Evolutionary conservation across 2,797 vertebrate species (phyloP).

Genomic region (Acestrorhynchus altus): DNA sequence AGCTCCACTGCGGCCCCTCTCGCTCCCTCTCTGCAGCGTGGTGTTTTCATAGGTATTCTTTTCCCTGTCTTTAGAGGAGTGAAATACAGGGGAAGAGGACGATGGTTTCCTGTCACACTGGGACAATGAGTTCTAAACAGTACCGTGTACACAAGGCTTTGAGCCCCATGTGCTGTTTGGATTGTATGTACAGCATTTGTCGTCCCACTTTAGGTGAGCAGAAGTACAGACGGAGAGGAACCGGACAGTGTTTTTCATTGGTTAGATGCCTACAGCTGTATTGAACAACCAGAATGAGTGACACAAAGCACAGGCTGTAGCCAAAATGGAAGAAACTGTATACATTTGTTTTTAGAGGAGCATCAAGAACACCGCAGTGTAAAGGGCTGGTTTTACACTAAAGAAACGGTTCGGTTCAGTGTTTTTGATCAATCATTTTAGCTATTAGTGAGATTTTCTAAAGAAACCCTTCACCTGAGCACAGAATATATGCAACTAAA

Average conservation of each 20-base stretch:
- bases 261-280: not conserved
- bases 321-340: not conserved
- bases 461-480: not conserved
- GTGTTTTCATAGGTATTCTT: not conserved
- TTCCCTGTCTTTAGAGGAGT: constrained; percentile 51
- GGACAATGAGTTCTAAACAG: not conserved
- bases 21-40: not conserved
- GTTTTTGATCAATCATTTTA: not conserved
- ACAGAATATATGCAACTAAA: not conserved
- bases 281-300: not conserved
- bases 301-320: not conserved
- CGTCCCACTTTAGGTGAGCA: not conserved
- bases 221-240: no score
- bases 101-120: not conserved
- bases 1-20: constrained; percentile 33
- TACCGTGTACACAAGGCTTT: not conserved
- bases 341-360: not conserved
- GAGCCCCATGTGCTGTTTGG: not conserved
- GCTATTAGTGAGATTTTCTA: not conserved
- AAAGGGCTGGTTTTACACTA: not conserved
- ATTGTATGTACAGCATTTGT: not conserved
- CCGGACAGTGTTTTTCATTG: not conserved
- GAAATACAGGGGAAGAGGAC: not conserved
- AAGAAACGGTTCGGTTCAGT: constrained; percentile 2
- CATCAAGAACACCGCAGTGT: not conserved